A percentile compares a stretch with the other conserved stretches of the same genome.
phyloP scores from a whole-genome alignment of 1,140 invertebrate genomes.

The Ericerus pela region DNA sequence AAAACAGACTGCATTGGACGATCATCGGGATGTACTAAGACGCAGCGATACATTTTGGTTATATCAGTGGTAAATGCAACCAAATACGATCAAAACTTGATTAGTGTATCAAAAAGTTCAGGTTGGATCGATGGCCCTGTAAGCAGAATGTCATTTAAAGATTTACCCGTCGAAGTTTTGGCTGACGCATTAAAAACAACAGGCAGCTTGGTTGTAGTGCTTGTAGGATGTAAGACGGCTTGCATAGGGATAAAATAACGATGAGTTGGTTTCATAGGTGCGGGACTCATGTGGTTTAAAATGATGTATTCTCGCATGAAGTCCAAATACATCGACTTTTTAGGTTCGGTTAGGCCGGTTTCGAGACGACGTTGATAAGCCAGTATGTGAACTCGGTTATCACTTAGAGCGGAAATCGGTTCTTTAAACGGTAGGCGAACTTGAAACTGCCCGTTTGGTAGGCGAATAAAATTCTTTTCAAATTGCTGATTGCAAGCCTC shows the following conservation, averaged over 20 bases:
- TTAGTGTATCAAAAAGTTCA: conserved; percentile 24
- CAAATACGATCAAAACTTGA: conserved; percentile 24
- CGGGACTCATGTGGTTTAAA: too few relatives aligned
- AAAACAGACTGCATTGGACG: conserved; percentile 28
- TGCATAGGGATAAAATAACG: conserved; percentile 19
- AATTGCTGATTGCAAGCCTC: too few relatives aligned
- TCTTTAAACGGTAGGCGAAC: too few relatives aligned
- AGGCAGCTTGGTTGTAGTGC: conserved; percentile 23
- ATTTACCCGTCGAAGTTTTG: conserved; percentile 20
- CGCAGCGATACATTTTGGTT: conserved; percentile 30
- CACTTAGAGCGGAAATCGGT: too few relatives aligned
- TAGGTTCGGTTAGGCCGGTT: too few relatives aligned
- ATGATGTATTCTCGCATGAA: too few relatives aligned
- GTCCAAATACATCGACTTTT: too few relatives aligned
- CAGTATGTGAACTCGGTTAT: too few relatives aligned
- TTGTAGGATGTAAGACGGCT: neutral
- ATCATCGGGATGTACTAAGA: conserved; percentile 25
- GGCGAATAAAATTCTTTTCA: too few relatives aligned
- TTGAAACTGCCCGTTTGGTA: too few relatives aligned
- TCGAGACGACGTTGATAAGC: too few relatives aligned
- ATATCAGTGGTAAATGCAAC: conserved; percentile 29
- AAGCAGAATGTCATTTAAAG: conserved; percentile 28
- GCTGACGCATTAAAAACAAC: conserved; percentile 29
- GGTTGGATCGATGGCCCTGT: conserved; percentile 22
- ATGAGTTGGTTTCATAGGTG: too few relatives aligned